A percentile compares a stretch with the other conserved stretches of the same genome.
phyloP scores from a whole-genome alignment of 2,888 invertebrate species.

The Tetramorium bicarinatum region DNA sequence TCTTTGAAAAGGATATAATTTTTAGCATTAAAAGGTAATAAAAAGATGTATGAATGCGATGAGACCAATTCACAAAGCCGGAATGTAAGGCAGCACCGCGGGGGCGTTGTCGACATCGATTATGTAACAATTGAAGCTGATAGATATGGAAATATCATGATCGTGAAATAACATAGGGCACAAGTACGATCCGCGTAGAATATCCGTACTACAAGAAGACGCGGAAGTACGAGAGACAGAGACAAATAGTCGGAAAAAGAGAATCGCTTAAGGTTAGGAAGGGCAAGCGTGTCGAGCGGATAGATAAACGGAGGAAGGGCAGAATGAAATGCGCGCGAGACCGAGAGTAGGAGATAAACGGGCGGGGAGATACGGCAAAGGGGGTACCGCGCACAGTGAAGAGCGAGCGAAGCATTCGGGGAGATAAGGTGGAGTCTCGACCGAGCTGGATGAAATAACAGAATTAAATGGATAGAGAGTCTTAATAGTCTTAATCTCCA shows the following conservation, averaged over 20 bases:
- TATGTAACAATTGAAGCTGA: constrained; percentile 34
- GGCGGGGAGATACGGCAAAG: constrained; percentile 38
- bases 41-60: not conserved
- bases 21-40: constrained; percentile 1
- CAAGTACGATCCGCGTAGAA: constrained; percentile 6
- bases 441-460: constrained; percentile 50
- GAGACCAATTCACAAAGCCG: not conserved
- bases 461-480: constrained; percentile 45
- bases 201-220: not conserved
- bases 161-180: constrained; percentile 40
- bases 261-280: constrained; percentile 53
- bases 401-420: constrained; percentile 26
- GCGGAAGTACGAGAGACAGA: constrained; percentile 45
- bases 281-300: constrained; percentile 43
- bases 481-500: constrained; percentile 45
- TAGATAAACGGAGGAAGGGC: constrained; percentile 38
- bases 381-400: constrained; percentile 26
- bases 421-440: constrained; percentile 45
- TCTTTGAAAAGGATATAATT: not conserved
- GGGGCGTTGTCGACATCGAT: constrained; percentile 14
- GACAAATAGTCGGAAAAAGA: constrained; percentile 52
- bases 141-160: constrained; percentile 2
- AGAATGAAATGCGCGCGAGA: constrained; percentile 39
- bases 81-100: not conserved
- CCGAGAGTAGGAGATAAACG: constrained; percentile 49